Conservation (phyloP, 2,113 vertebrate species). For the Petaurus breviceps region DNA sequence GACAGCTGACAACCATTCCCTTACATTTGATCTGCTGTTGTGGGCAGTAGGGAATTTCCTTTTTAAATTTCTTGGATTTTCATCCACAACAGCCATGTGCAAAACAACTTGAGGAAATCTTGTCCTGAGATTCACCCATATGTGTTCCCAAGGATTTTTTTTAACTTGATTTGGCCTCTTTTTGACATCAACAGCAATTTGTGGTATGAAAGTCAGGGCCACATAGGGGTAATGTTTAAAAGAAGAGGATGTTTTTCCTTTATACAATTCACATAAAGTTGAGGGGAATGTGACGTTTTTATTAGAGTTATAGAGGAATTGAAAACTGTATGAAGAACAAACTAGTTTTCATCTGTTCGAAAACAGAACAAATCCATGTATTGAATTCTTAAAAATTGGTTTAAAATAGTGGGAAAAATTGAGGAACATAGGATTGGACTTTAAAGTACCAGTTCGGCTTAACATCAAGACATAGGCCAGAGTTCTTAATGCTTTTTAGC, state of each 20-base stretch:
- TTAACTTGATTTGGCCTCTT: conserved; percentile 46
- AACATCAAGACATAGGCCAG: conserved; percentile 33
- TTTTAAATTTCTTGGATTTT: conserved; percentile 57
- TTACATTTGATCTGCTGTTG: conserved; percentile 26
- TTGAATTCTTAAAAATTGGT: conserved; percentile 46
- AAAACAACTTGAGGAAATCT: conserved; percentile 66
- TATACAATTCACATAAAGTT: conserved; percentile 29
- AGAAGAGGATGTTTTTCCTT: conserved; percentile 55
- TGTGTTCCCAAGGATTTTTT: background rate
- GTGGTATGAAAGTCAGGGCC: conserved; percentile 55
- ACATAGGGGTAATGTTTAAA: conserved; percentile 32
- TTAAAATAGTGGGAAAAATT: conserved; percentile 38
- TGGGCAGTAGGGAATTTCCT: conserved; percentile 59
- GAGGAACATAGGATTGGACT: conserved; percentile 28
- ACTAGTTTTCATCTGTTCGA: background rate
- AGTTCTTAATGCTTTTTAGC: conserved; percentile 46
- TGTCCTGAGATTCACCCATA: conserved; percentile 62
- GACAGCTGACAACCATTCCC: conserved; percentile 40
- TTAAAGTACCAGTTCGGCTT: conserved; percentile 54
- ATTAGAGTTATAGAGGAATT: conserved; percentile 16
- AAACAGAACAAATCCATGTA: background rate
- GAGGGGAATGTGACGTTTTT: background rate
- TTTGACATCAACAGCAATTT: conserved; percentile 59
- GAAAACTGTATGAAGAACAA: background rate
- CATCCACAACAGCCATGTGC: conserved; percentile 34